phyloP scores from a whole-genome alignment of 2,888 invertebrate genomes.

The Uropetala carovei region DNA sequence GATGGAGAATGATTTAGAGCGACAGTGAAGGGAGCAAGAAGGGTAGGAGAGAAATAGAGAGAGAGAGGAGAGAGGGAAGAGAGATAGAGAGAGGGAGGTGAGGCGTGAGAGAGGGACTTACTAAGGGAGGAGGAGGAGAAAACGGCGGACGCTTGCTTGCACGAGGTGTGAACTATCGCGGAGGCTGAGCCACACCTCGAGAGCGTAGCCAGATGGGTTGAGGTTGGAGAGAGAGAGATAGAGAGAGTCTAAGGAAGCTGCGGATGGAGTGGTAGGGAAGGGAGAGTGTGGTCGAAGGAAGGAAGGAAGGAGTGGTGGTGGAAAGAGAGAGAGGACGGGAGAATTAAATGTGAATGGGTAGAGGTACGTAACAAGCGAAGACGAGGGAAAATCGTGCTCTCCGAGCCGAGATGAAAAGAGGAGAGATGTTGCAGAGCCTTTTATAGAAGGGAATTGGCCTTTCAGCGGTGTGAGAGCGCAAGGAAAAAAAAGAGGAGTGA shows the following conservation, averaged over 20 bases:
- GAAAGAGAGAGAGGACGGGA: background rate
- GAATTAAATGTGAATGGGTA: background rate
- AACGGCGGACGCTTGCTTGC: background rate
- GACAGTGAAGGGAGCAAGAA: no score
- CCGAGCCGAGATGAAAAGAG: background rate
- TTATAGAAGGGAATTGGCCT: constrained; percentile 1
- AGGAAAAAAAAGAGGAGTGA: background rate
- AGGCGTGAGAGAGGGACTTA: background rate
- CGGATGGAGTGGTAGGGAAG: background rate
- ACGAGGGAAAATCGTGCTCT: background rate
- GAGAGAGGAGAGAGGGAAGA: no score
- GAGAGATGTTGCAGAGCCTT: background rate
- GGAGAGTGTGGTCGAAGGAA: background rate
- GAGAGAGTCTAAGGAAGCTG: background rate
- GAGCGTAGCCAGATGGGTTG: background rate
- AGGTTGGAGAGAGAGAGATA: background rate
- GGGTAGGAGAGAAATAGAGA: no score
- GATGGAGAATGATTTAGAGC: no score
- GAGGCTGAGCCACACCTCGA: background rate
- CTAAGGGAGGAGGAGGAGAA: background rate
- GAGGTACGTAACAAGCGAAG: background rate
- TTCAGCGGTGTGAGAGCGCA: background rate
- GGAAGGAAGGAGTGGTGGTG: background rate
- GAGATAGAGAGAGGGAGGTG: no score
- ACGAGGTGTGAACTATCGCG: no score